Base-by-base conservation (phyloP, 2,797 vertebrate species). In the Geotrypetes seraphini region DNA sequence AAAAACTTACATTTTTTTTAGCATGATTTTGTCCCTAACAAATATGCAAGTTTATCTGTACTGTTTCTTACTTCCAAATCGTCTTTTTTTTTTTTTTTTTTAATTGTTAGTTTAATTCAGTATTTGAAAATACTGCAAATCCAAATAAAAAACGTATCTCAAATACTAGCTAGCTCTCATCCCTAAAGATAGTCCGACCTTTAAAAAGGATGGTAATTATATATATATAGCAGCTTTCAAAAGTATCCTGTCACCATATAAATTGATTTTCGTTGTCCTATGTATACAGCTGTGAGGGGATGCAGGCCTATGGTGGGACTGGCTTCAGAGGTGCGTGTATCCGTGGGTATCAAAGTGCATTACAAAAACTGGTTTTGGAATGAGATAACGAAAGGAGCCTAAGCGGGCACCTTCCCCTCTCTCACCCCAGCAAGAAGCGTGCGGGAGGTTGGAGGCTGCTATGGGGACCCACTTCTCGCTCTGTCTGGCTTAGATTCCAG, bases 401-500 rank as follows among this genome's bases (percentile, higher is more conserved):
- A 3, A 14, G 10, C 21, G 4, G 9, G 12, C 37, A 42, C 31
- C n/a, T 12, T 17, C 43, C 10, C 31, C 39, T 36, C 28, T 45
- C 44, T 8, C 39, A 46, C 53, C 47, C 52, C 53, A 60, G 62
- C 72, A 22, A 45, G n/a, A n/a, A n/a, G n/a, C n/a, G n/a, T n/a
- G 41, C 11, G 22, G 16, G 19, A n/a, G 17, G 28, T 5, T 9
- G 16, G 3, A 3, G 18, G 22, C 25, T 18, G 3, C 33, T 79
- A 96, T 0, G 94, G 94, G 54, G 92, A 96, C 13, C 76, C 82
- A 43, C 92, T 95, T 65, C 86, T 70, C 23, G 89, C 67, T 73
- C 91, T 71, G 82, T 95, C 92, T 26, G 86, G 90, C 57, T 87
- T 90, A 16, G 90, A 79, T 23, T 97, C 91, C 22, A 97, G 81